Evolutionary conservation across 2,113 vertebrate species (phyloP).

Genomic region (Psilopogon haemacephalus): DNA sequence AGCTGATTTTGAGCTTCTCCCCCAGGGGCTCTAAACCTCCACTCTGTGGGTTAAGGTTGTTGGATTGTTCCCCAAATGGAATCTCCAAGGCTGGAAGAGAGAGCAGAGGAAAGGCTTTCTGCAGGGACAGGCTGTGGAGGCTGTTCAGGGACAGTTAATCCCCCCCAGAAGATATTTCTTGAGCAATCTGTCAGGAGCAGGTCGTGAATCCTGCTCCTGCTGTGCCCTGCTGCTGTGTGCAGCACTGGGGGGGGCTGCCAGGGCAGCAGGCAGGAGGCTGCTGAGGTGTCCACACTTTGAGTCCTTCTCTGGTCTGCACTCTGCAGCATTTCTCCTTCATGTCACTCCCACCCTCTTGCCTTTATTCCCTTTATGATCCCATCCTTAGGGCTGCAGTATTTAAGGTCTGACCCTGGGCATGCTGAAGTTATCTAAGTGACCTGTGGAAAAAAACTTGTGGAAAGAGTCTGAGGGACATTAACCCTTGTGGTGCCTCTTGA

Average conservation of each 20-base stretch:
- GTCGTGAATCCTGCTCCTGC: neutral
- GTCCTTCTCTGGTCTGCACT: neutral
- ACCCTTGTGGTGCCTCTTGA: neutral
- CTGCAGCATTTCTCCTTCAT: neutral
- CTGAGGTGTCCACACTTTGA: neutral
- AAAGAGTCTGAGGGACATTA: neutral
- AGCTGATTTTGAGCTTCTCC: neutral
- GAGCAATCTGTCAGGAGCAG: constrained; percentile 27
- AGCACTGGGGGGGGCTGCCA: neutral
- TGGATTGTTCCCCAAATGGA: neutral
- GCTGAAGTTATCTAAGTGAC: neutral
- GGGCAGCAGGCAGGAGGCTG: neutral
- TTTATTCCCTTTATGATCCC: neutral
- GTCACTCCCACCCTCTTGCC: neutral
- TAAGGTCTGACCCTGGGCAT: neutral
- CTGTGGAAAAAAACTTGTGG: neutral
- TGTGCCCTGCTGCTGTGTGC: neutral
- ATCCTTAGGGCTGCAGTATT: neutral
- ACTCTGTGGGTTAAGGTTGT: neutral
- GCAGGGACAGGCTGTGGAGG: neutral
- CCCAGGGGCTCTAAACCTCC: neutral
- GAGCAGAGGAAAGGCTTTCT: neutral
- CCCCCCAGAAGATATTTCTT: neutral
- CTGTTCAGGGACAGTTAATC: constrained; percentile 58
- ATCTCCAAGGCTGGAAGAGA: neutral